Percentiles rank a stretch among this genome's conserved stretches.
phyloP scores from a whole-genome alignment of 2,888 invertebrate species.

The Actias luna region DNA sequence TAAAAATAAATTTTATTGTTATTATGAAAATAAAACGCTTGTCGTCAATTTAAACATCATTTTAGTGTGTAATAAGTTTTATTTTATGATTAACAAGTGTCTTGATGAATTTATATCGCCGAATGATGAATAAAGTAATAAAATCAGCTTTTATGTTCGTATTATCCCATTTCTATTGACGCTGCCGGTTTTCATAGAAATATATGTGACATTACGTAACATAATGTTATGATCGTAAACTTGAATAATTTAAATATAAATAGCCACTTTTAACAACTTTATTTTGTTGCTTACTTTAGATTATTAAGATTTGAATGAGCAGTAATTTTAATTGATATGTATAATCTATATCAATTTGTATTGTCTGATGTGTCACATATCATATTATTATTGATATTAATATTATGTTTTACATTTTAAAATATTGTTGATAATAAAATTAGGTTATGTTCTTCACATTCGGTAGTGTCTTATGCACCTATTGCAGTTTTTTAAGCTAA shows the following conservation, averaged over 20 bases:
- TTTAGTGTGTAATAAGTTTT: conserved; percentile 81
- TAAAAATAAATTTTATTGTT: conserved; percentile 83
- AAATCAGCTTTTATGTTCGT: conserved; percentile 71
- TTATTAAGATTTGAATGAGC: conserved; percentile 40
- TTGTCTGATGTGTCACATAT: conserved; percentile 17
- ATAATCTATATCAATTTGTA: conserved; percentile 20
- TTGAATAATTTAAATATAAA: conserved; percentile 53
- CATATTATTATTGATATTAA: background rate
- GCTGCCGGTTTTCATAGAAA: conserved; percentile 59
- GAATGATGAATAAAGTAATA: conserved; percentile 80
- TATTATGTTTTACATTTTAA: background rate
- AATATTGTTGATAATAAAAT: background rate
- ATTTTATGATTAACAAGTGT: conserved; percentile 82
- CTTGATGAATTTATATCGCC: conserved; percentile 79
- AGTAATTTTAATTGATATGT: conserved; percentile 28
- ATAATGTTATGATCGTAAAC: conserved; percentile 54
- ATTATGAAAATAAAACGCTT: conserved; percentile 82
- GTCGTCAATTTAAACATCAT: conserved; percentile 82
- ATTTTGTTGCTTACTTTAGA: conserved; percentile 35
- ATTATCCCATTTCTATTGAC: conserved; percentile 75
- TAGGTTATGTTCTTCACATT: background rate
- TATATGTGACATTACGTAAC: conserved; percentile 49
- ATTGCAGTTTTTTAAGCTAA: conserved; percentile 7
- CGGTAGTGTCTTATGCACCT: background rate
- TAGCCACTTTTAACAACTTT: conserved; percentile 29